These are phyloP conservation scores for Parus major DNA, from an alignment of 2,113 vertebrate species.

Conservation along the genomic window DNA sequence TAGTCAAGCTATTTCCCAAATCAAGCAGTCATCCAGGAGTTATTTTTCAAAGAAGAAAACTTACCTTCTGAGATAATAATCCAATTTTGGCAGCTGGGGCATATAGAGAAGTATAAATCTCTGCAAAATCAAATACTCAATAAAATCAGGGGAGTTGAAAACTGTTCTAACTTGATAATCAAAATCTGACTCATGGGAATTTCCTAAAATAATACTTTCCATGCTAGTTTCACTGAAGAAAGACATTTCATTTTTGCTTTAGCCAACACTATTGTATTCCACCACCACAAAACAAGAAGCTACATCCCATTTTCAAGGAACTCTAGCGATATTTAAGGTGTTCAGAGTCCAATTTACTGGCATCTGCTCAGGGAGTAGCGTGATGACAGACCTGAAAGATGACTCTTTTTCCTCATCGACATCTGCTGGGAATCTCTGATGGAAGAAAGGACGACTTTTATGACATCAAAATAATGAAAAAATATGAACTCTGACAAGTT, in stretches of 20 bases:
- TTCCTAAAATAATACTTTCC: neutral
- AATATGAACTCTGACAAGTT: neutral
- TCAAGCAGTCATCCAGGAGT: neutral
- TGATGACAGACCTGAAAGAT: constrained; percentile 3
- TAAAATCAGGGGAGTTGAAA: neutral
- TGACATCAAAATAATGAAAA: constrained; percentile 21
- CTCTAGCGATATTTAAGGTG: neutral
- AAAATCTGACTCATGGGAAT: neutral
- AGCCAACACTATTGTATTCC: neutral
- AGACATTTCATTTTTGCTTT: neutral
- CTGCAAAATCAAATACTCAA: neutral
- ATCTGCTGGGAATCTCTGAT: neutral
- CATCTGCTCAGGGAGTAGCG: neutral
- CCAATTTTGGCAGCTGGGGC: neutral
- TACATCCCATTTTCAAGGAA: neutral
- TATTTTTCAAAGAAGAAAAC: neutral
- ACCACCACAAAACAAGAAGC: neutral
- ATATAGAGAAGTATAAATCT: neutral
- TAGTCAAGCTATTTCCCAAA: neutral
- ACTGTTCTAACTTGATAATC: neutral
- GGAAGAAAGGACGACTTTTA: neutral
- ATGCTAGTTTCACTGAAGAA: neutral
- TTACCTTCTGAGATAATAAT: neutral
- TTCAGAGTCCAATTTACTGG: neutral
- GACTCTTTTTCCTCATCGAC: neutral